Evolutionary conservation across 2,113 vertebrate species (phyloP), one percentile per base, ranked within the genome.

Genomic region (Scomber japonicus): DNA sequence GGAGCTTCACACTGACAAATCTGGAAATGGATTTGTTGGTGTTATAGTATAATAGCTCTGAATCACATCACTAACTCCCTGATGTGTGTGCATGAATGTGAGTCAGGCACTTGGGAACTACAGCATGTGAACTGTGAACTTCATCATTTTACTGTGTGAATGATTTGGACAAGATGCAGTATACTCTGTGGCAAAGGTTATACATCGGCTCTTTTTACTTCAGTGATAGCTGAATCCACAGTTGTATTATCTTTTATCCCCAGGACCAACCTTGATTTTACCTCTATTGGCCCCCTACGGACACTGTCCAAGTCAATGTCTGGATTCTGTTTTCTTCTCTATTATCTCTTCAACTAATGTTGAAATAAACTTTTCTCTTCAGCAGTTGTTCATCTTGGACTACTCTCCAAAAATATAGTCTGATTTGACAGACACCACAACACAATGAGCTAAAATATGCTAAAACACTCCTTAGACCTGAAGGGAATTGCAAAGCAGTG

Each of bases 1-100:
- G 80, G 61, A 78, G 77, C 69, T 83, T 87, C 24, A 80, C 82
- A 65, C 72, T 44, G 59, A 80, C 64, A 84, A 74, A 88, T 82
- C 77, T 80, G 78, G 60, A 83, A 86, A 78, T 81, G 57, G 72
- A 89, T 90, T 91, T 75, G 75, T 87, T 62, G 75, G 73, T 71
- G 75, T 80, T 71, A 46, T 24, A 30, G 64, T 62, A 74, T 59
- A 59, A 75, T 69, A 60, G 63, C 50, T 67, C 66, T 80, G 83
- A 79, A 84, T 86, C 72, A 75, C 70, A 45, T 77, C 63, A 79
- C 59, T 50, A 59, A 80, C 24, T 10, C 55, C 76, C 7, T 60
- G 64, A 85, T 77, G 77, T 88, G 71, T 71, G 49, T 51, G 4
- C 81, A 35, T 76, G 51, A 67, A 53, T 79, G 66, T 46, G 59